A percentile compares a stretch with the other conserved stretches of the same genome.
Conservation (phyloP, 2,113 vertebrate species). For the Riparia riparia region DNA sequence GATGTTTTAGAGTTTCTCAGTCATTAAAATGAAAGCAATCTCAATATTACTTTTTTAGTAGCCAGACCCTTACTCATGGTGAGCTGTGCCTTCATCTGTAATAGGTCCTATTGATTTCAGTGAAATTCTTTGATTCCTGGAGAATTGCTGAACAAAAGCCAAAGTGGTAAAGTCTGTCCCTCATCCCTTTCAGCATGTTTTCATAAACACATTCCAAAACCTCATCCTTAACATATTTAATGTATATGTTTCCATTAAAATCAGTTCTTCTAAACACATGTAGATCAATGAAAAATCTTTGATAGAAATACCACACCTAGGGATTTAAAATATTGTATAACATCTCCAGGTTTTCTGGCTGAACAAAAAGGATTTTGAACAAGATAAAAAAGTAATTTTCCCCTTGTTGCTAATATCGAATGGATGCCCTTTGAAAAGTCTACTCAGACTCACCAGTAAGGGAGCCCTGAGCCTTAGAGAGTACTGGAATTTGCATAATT, state of each 20-base stretch:
- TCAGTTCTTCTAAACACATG: not conserved
- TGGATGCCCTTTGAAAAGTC: not conserved
- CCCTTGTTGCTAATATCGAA: not conserved
- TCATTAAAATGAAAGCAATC: slow-evolving; percentile 64
- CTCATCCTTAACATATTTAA: not conserved
- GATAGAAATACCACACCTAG: not conserved
- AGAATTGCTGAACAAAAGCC: not conserved
- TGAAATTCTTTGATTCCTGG: not conserved
- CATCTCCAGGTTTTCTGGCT: not conserved
- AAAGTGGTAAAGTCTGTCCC: not conserved
- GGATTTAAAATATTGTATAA: not conserved
- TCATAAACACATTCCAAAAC: not conserved
- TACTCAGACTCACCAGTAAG: not conserved
- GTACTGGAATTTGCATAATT: not conserved
- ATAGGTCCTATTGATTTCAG: slow-evolving; percentile 25
- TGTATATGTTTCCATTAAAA: not conserved
- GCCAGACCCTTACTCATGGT: not conserved
- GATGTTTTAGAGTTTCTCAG: slow-evolving; percentile 32
- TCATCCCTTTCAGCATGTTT: not conserved
- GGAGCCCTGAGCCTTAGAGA: not conserved
- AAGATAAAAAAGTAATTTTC: not conserved
- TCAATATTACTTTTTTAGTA: slow-evolving; percentile 31
- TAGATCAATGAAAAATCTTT: not conserved
- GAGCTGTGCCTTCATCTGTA: slow-evolving; percentile 1
- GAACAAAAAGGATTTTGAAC: not conserved